phyloP scores from a whole-genome alignment of 2,888 invertebrate genomes.

The Scaptomyza cyrtandrae region DNA sequence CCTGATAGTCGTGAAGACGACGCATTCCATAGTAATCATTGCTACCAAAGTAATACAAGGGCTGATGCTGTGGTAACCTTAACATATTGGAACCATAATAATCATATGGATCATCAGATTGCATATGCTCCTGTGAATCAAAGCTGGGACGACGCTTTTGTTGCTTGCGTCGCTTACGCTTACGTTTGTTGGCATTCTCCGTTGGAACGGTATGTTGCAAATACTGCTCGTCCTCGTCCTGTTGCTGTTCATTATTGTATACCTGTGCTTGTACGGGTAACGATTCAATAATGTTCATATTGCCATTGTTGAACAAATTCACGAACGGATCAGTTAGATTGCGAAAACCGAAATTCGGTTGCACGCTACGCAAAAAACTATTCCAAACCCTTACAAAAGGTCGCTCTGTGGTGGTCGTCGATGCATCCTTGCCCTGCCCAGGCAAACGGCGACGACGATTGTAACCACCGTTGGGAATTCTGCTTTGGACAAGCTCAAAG shows the following conservation, averaged over 20 bases:
- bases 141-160: constrained; percentile 43
- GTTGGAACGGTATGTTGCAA: not conserved
- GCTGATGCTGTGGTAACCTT: constrained; percentile 35
- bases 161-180: constrained; percentile 63
- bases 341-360: constrained; percentile 66
- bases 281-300: constrained; percentile 67
- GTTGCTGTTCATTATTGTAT: constrained; percentile 9
- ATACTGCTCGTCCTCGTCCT: not conserved
- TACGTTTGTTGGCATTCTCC: constrained; percentile 48
- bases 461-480: constrained; percentile 31
- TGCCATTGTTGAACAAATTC: constrained; percentile 71
- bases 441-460: constrained; percentile 35
- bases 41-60: constrained; percentile 55
- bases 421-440: constrained; percentile 23
- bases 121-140: constrained; percentile 34
- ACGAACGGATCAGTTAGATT: constrained; percentile 76
- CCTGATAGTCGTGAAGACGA: constrained; percentile 45
- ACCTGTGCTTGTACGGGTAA: constrained; percentile 40
- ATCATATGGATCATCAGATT: constrained; percentile 35
- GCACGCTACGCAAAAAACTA: constrained; percentile 71
- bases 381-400: constrained; percentile 75
- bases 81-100: constrained; percentile 36
- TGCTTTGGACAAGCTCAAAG: constrained; percentile 30
- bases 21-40: constrained; percentile 55
- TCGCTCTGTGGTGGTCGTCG: constrained; percentile 57